These are phyloP conservation scores for Tinamus guttatus DNA, from an alignment of 2,113 vertebrate genomes.

Conservation along the genomic window DNA sequence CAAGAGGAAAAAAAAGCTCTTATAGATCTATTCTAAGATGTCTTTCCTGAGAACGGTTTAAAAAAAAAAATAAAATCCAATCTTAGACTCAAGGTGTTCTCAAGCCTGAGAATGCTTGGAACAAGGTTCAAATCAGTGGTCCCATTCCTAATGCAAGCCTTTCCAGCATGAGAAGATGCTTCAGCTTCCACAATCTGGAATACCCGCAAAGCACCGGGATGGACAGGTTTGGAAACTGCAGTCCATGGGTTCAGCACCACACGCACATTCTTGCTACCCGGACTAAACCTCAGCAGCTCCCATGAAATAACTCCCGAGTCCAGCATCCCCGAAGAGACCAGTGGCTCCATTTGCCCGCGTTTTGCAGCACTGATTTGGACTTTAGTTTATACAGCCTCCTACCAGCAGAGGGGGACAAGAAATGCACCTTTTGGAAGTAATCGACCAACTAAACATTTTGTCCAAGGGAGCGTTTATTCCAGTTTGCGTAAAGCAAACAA, in stretches of 20 bases:
- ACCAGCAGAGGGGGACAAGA: slow-evolving; percentile 58
- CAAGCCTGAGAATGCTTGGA: not conserved
- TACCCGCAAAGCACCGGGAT: not conserved
- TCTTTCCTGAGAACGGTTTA: not conserved
- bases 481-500: not conserved
- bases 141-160: not conserved
- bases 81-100: not conserved
- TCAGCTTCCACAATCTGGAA: not conserved
- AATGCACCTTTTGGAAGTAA: not conserved
- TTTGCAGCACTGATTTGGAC: not conserved
- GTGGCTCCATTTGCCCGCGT: rapidly evolving
- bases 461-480: not conserved
- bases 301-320: not conserved
- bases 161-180: not conserved
- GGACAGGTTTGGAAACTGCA: not conserved
- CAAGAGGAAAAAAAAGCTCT: not conserved
- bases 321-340: not conserved
- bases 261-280: not conserved
- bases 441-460: rapidly evolving
- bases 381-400: not conserved
- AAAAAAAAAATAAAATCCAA: not conserved
- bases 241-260: slow-evolving; percentile 1
- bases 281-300: not conserved
- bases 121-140: not conserved
- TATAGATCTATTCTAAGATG: rapidly evolving